Evolutionary conservation across 2,888 invertebrate genomes (phyloP).

Genomic region (Hedychridium roseum): DNA sequence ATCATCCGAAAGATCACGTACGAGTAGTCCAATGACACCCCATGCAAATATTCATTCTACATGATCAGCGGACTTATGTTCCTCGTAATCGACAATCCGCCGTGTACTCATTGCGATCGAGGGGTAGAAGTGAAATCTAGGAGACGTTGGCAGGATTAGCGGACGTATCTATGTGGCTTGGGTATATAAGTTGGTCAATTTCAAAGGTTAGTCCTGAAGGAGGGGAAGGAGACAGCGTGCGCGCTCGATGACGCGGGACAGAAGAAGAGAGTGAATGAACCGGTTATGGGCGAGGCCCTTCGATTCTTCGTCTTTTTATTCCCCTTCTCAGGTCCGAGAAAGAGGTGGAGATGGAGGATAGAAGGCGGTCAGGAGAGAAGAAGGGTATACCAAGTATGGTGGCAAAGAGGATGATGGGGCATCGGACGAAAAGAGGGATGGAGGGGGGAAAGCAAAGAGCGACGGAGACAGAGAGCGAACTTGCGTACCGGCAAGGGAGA

Average conservation of each 20-base stretch:
- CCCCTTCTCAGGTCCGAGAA: conserved; percentile 36
- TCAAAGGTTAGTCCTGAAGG: conserved; percentile 38
- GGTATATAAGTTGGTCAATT: conserved; percentile 38
- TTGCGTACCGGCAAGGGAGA: conserved; percentile 15
- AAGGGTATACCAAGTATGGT: conserved; percentile 60
- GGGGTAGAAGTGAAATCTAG: conserved; percentile 13
- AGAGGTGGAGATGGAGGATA: conserved; percentile 24
- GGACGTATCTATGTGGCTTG: conserved; percentile 41
- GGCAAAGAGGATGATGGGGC: conserved; percentile 57
- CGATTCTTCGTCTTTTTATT: conserved; percentile 49
- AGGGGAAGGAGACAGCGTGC: conserved; percentile 20
- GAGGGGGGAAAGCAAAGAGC: conserved; percentile 10
- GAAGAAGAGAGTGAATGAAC: conserved; percentile 54
- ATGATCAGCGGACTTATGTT: too few species aligned
- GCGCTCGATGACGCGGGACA: conserved; percentile 42
- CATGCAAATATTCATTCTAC: too few species aligned
- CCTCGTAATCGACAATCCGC: neutral
- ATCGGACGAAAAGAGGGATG: conserved; percentile 22
- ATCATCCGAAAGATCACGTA: too few species aligned
- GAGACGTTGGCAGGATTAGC: conserved; percentile 17
- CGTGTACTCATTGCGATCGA: too few species aligned
- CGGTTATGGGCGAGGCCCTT: conserved; percentile 64
- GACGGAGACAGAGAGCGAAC: conserved; percentile 15
- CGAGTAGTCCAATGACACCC: too few species aligned
- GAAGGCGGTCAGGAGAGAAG: conserved; percentile 5